These are phyloP conservation scores for Acleris holmiana DNA, from an alignment of 2,888 invertebrate species.

Conservation along the genomic window DNA sequence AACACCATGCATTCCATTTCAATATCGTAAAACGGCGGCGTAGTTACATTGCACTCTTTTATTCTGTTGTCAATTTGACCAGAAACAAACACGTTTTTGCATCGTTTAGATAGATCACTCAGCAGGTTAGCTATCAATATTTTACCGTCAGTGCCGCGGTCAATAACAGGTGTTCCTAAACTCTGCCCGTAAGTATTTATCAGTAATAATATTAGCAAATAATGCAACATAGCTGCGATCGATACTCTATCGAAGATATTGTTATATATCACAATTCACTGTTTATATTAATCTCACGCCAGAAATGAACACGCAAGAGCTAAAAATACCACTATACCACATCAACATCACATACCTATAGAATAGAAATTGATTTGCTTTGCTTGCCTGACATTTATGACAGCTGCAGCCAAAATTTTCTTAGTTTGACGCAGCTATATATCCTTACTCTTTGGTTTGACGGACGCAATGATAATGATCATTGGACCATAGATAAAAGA, in stretches of 20 bases:
- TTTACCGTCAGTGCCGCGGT: slow-evolving; percentile 39
- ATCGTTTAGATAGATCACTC: slow-evolving; percentile 53
- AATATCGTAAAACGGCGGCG: slow-evolving; percentile 49
- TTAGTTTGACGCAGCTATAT: too few relatives aligned
- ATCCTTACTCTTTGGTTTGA: too few relatives aligned
- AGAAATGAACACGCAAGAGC: slow-evolving; percentile 3
- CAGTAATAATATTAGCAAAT: slow-evolving; percentile 58
- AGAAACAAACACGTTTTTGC: slow-evolving; percentile 59
- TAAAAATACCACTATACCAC: not conserved
- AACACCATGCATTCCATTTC: slow-evolving; percentile 69
- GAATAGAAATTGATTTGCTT: not conserved
- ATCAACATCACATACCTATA: not conserved
- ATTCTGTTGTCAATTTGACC: slow-evolving; percentile 54
- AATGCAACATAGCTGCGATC: slow-evolving; percentile 57
- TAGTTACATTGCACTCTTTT: slow-evolving; percentile 53
- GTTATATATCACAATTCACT: slow-evolving; percentile 14
- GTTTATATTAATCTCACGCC: slow-evolving; percentile 14
- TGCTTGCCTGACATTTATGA: not conserved
- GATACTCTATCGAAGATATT: not conserved
- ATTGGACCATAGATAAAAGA: too few relatives aligned
- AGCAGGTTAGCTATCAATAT: slow-evolving; percentile 41
- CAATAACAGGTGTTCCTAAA: slow-evolving; percentile 57
- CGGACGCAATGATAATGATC: too few relatives aligned
- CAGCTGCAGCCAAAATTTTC: not conserved
- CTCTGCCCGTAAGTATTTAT: slow-evolving; percentile 61